These are phyloP conservation scores for Aporophyla nigra DNA, from an alignment of 2,888 invertebrate genomes.

Conservation along the genomic window DNA sequence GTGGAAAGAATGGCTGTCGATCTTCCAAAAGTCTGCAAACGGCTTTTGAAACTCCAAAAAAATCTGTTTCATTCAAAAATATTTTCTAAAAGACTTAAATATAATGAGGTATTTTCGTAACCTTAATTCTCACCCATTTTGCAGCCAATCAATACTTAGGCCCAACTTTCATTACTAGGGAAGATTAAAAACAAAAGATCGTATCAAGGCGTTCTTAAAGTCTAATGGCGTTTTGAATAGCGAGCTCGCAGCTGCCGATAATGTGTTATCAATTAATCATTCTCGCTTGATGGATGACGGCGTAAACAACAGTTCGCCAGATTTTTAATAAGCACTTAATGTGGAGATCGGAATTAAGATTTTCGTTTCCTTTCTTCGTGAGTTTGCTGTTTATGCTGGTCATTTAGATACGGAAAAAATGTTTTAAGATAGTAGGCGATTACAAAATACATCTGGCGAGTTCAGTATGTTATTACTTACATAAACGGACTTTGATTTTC, in stretches of 20 bases:
- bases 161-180: constrained; percentile 53
- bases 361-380: constrained; percentile 27
- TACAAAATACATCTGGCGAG: too few species aligned
- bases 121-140: constrained; percentile 26
- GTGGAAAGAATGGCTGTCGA: background rate
- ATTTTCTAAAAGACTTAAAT: background rate
- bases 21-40: background rate
- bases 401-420: constrained; percentile 26
- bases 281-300: constrained; percentile 75
- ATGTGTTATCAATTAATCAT: constrained; percentile 81
- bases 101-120: constrained; percentile 15
- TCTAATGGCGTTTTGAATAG: constrained; percentile 75
- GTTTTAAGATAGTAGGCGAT: background rate
- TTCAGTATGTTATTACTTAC: background rate
- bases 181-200: constrained; percentile 67
- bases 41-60: background rate
- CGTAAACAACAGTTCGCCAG: constrained; percentile 73
- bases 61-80: background rate
- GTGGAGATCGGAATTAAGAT: constrained; percentile 62
- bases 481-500: background rate
- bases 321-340: constrained; percentile 69
- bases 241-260: constrained; percentile 76
- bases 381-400: constrained; percentile 35
- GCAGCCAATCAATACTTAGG: constrained; percentile 59
- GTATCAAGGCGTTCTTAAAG: constrained; percentile 63